These are phyloP conservation scores for Lepus townsendii DNA, from an alignment of 2,797 vertebrate species.

Conservation along the genomic window DNA sequence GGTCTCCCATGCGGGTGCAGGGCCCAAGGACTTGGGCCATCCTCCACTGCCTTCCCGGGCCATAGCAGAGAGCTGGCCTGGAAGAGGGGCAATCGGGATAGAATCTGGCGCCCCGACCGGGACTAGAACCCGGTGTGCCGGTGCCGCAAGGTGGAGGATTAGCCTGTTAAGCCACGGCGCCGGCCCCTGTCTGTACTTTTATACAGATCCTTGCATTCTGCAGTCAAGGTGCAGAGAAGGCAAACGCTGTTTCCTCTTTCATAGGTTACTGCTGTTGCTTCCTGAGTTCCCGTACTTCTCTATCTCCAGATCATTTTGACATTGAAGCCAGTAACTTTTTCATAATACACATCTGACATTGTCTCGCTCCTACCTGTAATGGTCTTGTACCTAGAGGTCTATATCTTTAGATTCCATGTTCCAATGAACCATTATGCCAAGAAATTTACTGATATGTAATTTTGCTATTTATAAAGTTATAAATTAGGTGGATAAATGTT, in stretches of 20 bases:
- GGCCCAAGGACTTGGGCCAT: too few relatives aligned
- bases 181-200: too few relatives aligned
- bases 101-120: too few relatives aligned
- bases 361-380: not conserved
- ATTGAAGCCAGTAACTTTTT: not conserved
- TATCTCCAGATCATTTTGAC: not conserved
- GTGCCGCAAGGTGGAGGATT: too few relatives aligned
- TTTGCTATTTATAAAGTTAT: constrained; percentile 11
- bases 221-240: not conserved
- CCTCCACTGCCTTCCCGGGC: too few relatives aligned
- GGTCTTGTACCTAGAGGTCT: not conserved
- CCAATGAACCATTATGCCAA: not conserved
- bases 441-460: not conserved
- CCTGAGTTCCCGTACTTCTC: too few relatives aligned
- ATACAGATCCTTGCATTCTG: not conserved
- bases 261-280: not conserved
- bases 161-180: too few relatives aligned
- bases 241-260: not conserved
- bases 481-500: not conserved
- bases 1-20: too few relatives aligned
- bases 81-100: too few relatives aligned
- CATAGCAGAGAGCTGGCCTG: too few relatives aligned
- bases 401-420: not conserved
- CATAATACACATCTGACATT: not conserved
- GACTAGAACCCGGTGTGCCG: too few relatives aligned